These are phyloP conservation scores for Drosophila punjabiensis DNA, from an alignment of 1,140 invertebrate genomes.

Conservation along the genomic window DNA sequence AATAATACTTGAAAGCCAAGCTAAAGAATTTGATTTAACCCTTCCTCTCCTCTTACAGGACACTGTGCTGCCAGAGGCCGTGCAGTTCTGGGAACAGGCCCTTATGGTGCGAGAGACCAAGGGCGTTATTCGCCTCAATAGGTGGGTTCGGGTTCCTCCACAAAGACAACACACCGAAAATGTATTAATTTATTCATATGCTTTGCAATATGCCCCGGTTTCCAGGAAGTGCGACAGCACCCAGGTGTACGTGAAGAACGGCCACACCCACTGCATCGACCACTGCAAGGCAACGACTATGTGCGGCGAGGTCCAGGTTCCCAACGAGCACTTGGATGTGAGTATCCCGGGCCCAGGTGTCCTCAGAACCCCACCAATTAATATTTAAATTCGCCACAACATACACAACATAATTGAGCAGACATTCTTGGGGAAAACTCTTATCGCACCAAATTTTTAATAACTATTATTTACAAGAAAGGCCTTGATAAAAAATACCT, in stretches of 20 bases:
- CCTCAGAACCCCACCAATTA: background rate
- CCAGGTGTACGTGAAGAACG: constrained; percentile 93
- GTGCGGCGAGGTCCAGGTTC: constrained; percentile 97
- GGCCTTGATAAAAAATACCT: constrained; percentile 20
- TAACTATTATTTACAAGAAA: constrained; percentile 4
- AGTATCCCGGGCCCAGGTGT: constrained; percentile 78
- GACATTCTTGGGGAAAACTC: background rate
- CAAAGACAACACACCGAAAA: background rate
- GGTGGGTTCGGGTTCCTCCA: constrained; percentile 87
- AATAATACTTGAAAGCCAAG: background rate
- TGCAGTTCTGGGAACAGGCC: constrained; percentile 96
- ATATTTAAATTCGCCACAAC: background rate
- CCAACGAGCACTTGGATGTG: constrained; percentile 96
- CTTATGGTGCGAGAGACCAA: constrained; percentile 94
- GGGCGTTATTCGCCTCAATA: constrained; percentile 93
- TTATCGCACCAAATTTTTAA: background rate
- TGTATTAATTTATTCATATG: constrained; percentile 27
- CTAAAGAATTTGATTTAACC: constrained; percentile 12
- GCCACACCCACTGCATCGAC: constrained; percentile 94
- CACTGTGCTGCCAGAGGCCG: constrained; percentile 95
- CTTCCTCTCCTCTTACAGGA: constrained; percentile 87
- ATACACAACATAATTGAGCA: background rate
- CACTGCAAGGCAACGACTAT: constrained; percentile 93
- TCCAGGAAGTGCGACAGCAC: constrained; percentile 92
- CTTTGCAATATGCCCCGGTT: constrained; percentile 31